phyloP scores from a whole-genome alignment of 2,797 vertebrate genomes.

The Sebastes iracundus region DNA sequence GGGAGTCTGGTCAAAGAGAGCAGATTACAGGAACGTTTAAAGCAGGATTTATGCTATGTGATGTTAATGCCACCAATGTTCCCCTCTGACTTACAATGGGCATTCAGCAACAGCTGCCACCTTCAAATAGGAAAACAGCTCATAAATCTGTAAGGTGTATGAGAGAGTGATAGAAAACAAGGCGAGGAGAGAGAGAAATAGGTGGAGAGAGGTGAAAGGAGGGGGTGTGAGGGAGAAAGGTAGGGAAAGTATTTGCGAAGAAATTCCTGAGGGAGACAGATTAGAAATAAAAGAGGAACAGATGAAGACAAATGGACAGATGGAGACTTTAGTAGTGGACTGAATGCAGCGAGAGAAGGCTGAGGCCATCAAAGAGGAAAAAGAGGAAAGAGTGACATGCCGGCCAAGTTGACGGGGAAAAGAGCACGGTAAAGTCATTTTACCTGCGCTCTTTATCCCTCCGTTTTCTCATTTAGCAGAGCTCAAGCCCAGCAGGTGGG shows the following conservation, averaged over 20 bases:
- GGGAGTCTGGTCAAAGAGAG: neutral
- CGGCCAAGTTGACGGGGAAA: constrained; percentile 11
- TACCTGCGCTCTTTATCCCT: constrained; percentile 51
- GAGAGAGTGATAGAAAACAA: constrained; percentile 47
- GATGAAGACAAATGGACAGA: constrained; percentile 30
- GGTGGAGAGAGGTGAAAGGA: constrained; percentile 19
- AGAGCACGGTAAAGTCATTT: constrained; percentile 43
- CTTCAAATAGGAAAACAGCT: constrained; percentile 69
- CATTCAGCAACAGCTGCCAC: constrained; percentile 69
- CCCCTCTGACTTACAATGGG: constrained; percentile 25
- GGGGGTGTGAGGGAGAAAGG: constrained; percentile 35
- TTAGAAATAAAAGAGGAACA: constrained; percentile 42
- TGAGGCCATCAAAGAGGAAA: constrained; percentile 11
- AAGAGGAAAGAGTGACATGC: constrained; percentile 45
- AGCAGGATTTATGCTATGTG: constrained; percentile 22
- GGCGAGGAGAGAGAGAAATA: constrained; percentile 23
- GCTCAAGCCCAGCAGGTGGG: constrained; percentile 49
- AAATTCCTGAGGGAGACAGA: constrained; percentile 52
- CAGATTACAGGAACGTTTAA: neutral
- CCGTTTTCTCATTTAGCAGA: constrained; percentile 41
- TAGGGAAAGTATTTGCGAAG: constrained; percentile 46
- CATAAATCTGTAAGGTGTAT: constrained; percentile 62
- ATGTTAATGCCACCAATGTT: constrained; percentile 37
- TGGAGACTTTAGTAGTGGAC: constrained; percentile 20
- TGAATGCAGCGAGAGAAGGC: neutral